phyloP scores from a whole-genome alignment of 92 coral and sea anemone species.

The Galaxea fascicularis region DNA sequence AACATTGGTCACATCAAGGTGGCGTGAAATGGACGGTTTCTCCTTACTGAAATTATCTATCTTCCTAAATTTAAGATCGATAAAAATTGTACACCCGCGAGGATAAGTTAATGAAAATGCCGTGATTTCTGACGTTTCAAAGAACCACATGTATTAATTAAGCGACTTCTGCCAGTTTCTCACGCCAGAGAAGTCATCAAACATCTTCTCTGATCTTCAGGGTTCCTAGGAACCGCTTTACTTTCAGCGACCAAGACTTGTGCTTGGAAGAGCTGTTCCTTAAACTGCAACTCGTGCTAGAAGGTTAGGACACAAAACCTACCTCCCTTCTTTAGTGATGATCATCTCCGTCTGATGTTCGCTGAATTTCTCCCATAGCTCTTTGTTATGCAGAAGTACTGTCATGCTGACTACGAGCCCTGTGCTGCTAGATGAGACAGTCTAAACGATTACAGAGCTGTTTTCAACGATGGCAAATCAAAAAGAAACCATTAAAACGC shows the following conservation, averaged over 20 bases:
- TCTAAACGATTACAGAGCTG: not conserved
- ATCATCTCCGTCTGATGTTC: slow-evolving; percentile 73
- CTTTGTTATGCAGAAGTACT: slow-evolving; percentile 54
- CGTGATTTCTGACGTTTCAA: too few species aligned
- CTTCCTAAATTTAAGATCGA: too few species aligned
- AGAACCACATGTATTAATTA: too few species aligned
- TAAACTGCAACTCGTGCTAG: not conserved
- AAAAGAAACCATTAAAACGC: not conserved
- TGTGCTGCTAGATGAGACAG: not conserved
- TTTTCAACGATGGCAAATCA: not conserved
- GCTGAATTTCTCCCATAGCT: slow-evolving; percentile 61
- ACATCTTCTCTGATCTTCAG: too few species aligned
- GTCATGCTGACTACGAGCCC: slow-evolving; percentile 16
- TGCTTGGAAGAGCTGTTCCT: too few species aligned
- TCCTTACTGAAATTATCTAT: not conserved
- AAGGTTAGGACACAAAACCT: slow-evolving; percentile 1
- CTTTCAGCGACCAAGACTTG: too few species aligned
- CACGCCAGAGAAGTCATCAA: too few species aligned
- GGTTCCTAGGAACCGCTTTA: too few species aligned
- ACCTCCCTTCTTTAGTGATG: slow-evolving; percentile 70
- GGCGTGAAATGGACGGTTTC: not conserved
- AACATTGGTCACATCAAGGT: not conserved
- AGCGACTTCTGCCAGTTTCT: too few species aligned
- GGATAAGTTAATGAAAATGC: too few species aligned
- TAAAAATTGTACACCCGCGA: too few species aligned